Evolutionary conservation across 1,140 invertebrate species (phyloP), one percentile per base, ranked within the genome.

Genomic region (Pachyrhynchus sulphureomaculatus): DNA sequence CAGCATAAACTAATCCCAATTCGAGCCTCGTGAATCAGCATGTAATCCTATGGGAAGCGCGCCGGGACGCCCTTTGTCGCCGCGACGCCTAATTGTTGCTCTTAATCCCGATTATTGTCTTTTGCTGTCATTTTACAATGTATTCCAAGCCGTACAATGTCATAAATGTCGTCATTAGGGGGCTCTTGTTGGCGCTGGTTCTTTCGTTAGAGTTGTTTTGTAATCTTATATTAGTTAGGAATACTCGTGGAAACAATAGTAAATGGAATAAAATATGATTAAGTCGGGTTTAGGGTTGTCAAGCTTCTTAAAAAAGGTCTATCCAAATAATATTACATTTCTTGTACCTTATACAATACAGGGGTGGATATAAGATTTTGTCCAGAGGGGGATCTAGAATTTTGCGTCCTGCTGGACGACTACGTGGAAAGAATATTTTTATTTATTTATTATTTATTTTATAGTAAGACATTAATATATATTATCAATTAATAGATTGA

Each of bases 41-140:
- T 65, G 65, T 74, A 74, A 75, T 74, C 72, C 73, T 70, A 67
- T 72, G 73, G 71, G 72, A 72, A 72, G 64, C 12, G 21, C 44
- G 26, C 17, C 44, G 20, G 23, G 44, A 55, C 67, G 55, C 59
- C 37, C 61, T 56, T 58, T 66, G 64, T 69, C 68, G 63, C 60
- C 68, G 63, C 63, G 65, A 54, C 58, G 64, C 72, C 69, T 74
- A 75, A 75, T 75, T 75, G 73, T 74, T 73, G 65, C 64, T 68
- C 72, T 73, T 75, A 75, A 75, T 75, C 73, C 72, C 68, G 66
- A 68, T 75, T 73, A 75, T 75, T 75, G 72, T 75, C 73, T 72
- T 59, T 61, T 56, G 61, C 73, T 75, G 72, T 75, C 73, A 72
- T 59, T 61, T 54, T 57, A 72, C 70, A 72, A 68, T 68, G 66